phyloP scores from a whole-genome alignment of 2,888 invertebrate genomes.

The Camptogramma bilineatum region DNA sequence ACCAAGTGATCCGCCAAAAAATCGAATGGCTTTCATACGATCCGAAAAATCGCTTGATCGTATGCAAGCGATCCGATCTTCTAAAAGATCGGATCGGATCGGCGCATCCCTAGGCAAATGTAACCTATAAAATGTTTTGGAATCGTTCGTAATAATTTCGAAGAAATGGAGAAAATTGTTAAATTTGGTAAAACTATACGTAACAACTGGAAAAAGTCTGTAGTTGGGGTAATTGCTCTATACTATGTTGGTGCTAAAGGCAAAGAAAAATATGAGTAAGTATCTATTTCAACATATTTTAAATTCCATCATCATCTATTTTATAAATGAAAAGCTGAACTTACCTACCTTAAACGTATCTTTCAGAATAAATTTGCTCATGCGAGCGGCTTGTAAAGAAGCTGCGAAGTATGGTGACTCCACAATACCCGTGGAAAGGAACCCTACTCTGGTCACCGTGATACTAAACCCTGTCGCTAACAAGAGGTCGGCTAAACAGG shows the following conservation, averaged over 20 bases:
- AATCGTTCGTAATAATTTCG: not conserved
- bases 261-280: conserved; percentile 90
- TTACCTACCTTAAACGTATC: conserved; percentile 10
- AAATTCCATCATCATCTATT: not conserved
- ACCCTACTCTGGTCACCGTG: conserved; percentile 92
- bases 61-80: no score
- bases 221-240: conserved; percentile 87
- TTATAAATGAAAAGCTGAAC: not conserved
- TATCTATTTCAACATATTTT: conserved; percentile 11
- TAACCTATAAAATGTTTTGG: conserved; percentile 20
- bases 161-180: conserved; percentile 70
- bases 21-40: no score
- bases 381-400: conserved; percentile 92
- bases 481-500: conserved; percentile 88
- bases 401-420: conserved; percentile 90
- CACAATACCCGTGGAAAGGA: conserved; percentile 83
- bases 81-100: no score
- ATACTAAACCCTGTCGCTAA: conserved; percentile 96
- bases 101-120: not conserved
- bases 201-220: conserved; percentile 96
- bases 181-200: conserved; percentile 88
- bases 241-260: conserved; percentile 89
- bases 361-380: conserved; percentile 89
- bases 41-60: no score
- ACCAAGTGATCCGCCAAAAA: no score